Conservation (phyloP, 1,140 invertebrate genomes). For the Eriocheir sinensis region DNA sequence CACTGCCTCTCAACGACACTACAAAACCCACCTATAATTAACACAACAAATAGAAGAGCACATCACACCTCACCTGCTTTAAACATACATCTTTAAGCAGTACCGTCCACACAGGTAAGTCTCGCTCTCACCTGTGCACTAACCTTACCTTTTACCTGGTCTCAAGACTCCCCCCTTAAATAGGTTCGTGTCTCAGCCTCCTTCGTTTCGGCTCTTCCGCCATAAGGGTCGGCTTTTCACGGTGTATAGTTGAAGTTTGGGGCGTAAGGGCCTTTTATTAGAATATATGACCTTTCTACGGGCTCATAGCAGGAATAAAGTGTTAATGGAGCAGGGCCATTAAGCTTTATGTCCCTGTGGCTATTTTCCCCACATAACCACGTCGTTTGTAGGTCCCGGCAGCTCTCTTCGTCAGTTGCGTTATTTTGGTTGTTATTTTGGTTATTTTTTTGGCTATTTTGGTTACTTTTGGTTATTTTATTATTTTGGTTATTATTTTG, state of each 20-base stretch:
- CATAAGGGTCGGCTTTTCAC: not conserved
- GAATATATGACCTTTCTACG: not conserved
- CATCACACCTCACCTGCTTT: no score
- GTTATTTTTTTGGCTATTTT: no score
- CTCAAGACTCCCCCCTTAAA: no score
- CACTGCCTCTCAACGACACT: no score
- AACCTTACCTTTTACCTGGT: not conserved
- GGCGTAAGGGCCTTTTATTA: not conserved
- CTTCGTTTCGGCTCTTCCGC: not conserved
- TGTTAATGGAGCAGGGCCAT: not conserved
- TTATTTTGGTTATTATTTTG: no score
- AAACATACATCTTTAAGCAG: no score
- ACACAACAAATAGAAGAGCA: no score
- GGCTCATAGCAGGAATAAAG: conserved; percentile 11
- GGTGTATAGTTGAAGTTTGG: not conserved
- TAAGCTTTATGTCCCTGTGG: not conserved
- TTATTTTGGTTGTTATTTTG: no score
- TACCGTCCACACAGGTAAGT: no score
- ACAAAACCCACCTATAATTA: no score
- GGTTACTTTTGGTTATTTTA: no score
- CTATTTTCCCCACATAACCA: not conserved
- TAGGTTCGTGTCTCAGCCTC: not conserved
- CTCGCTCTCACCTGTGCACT: not conserved
- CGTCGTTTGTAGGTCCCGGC: not conserved
- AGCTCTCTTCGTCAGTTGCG: not conserved